phyloP scores from a whole-genome alignment of 2,113 vertebrate genomes.

The Halcyon senegalensis region DNA sequence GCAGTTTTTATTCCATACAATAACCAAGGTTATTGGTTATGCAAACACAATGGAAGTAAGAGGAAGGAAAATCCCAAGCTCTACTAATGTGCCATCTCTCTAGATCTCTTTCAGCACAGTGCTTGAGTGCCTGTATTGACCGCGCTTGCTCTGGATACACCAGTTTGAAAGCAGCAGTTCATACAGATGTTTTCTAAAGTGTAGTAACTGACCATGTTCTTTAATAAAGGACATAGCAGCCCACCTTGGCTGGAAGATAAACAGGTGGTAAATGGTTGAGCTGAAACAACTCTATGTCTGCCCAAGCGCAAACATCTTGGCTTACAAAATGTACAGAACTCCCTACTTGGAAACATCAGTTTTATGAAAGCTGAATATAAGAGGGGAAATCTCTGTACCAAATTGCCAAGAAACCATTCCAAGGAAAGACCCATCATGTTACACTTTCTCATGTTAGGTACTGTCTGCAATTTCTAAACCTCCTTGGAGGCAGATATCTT shows the following conservation, averaged over 20 bases:
- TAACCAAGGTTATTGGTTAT: neutral
- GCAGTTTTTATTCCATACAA: neutral
- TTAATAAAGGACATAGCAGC: neutral
- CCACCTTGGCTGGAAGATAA: rapidly evolving
- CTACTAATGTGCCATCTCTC: neutral
- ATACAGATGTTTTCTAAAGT: neutral
- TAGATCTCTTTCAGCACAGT: neutral
- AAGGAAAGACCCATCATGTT: neutral
- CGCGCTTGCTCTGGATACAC: neutral
- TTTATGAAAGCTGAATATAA: neutral
- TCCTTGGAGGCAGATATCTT: neutral
- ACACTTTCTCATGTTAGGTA: neutral
- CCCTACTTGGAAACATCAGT: neutral
- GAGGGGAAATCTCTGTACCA: neutral
- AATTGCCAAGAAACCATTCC: neutral
- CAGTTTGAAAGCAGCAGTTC: neutral
- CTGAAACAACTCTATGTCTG: neutral
- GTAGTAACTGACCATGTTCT: neutral
- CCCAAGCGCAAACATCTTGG: rapidly evolving
- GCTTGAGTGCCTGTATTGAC: neutral
- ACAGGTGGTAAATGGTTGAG: neutral
- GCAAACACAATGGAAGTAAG: neutral
- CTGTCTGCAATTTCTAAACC: neutral
- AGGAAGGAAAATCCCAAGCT: neutral
- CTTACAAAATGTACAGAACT: neutral